Evolutionary conservation across 2,113 vertebrate species (phyloP), one percentile per base, ranked within the genome.

Genomic region (Lagenorhynchus albirostris): DNA sequence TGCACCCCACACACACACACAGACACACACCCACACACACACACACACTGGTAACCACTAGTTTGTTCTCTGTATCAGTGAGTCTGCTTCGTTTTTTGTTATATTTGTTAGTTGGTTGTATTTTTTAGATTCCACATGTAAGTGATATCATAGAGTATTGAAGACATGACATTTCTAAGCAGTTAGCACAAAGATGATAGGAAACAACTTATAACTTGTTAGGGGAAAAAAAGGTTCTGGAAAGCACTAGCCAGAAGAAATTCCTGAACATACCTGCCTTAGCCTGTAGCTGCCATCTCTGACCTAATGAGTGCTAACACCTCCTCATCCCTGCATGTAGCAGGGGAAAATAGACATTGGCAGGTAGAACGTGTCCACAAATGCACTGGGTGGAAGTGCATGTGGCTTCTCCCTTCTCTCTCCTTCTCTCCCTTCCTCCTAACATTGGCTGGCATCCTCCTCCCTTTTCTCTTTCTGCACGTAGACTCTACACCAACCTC

Each of bases 151-250:
- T 26, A 80, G 50, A 38, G 21, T 80, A 36, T 58, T 80, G 38
- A 80, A 80, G 53, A 26, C 53, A 38, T 80, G 77, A 23, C 47
- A 60, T 74, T 77, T 79, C 85, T 41, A 70, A 67, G 70, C 55
- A 38, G 6, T 38, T 60, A 44, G 26, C 33, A 63, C 55, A 82
- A 62, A 79, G 55, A 44, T 31, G 44, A 62, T 3, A 73, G 50
- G 58, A n/a, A 74, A 80, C 13, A 20, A 18, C 47, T 80, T 53
- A 5, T 50, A 86, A 60, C 33, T 50, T 70, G 71, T 38, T 71
- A 38, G 38, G n/a, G 25, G n/a, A 44, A 26, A 23, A 79, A 63
- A 36, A 85, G 62, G 55, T 55, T 81, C 62, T 38, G 50, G 31
- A 89, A 53, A 81, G 36, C 47, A 15, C 18, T n/a, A 91, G 21